Conservation (phyloP, 2,797 vertebrate species). For the Sebastes cheni region DNA sequence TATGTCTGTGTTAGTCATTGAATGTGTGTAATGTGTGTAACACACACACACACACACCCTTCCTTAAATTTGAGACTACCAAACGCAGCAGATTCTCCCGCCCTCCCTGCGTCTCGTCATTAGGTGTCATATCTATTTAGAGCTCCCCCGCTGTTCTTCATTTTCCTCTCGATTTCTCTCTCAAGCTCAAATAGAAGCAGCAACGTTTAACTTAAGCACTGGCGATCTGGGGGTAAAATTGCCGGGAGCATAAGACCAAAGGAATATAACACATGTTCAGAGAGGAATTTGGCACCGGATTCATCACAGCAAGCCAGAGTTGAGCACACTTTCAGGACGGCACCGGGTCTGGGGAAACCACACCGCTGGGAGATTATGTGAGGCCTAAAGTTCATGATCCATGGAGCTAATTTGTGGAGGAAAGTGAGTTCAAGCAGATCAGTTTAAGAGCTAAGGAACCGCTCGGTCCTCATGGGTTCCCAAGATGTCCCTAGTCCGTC, state of each 20-base stretch:
- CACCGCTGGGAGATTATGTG: constrained; percentile 13
- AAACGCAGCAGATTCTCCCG: constrained; percentile 61
- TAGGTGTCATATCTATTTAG: constrained; percentile 78
- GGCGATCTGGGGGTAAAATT: constrained; percentile 10
- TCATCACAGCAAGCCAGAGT: neutral
- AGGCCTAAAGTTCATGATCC: constrained; percentile 15
- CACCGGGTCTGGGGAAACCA: neutral
- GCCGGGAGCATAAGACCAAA: neutral
- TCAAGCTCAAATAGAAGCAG: constrained; percentile 53
- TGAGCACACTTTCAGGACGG: neutral
- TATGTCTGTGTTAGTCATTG: constrained; percentile 21
- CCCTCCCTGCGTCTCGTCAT: constrained; percentile 52
- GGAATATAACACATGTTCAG: constrained; percentile 12
- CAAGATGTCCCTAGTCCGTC: constrained; percentile 17
- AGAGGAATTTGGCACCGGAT: constrained; percentile 21
- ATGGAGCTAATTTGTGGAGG: constrained; percentile 12
- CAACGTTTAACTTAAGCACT: constrained; percentile 38
- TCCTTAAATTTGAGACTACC: constrained; percentile 70
- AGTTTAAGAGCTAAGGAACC: neutral
- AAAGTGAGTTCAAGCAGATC: constrained; percentile 1
- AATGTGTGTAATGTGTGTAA: constrained; percentile 43
- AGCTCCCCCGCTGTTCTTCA: constrained; percentile 55
- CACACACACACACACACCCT: constrained; percentile 20
- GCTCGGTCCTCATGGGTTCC: constrained; percentile 68
- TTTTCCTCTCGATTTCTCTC: constrained; percentile 51